phyloP scores from a whole-genome alignment of 2,888 invertebrate genomes.

The Parasteatoda lunata region DNA sequence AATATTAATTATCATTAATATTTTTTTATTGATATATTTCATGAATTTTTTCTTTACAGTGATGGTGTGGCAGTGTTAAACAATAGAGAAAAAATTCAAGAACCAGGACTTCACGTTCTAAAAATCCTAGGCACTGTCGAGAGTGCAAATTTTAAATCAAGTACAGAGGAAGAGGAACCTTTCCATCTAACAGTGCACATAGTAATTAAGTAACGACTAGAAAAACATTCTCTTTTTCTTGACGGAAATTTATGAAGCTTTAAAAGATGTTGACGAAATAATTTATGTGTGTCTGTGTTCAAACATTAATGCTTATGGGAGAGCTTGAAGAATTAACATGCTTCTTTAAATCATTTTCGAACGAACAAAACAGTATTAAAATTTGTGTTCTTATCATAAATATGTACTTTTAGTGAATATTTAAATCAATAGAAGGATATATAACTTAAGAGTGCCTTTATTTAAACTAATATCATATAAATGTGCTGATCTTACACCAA shows the following conservation, averaged over 20 bases:
- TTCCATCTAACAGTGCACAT: conserved; percentile 62
- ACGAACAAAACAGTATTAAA: conserved; percentile 5
- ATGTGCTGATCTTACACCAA: too few relatives aligned
- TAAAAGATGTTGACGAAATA: not conserved
- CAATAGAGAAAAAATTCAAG: conserved; percentile 72
- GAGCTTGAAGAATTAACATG: not conserved
- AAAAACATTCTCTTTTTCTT: not conserved
- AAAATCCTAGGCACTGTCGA: conserved; percentile 71
- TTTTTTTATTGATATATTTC: too few relatives aligned
- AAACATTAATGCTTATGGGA: not conserved
- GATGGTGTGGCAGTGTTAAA: conserved; percentile 73
- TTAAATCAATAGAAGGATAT: too few relatives aligned
- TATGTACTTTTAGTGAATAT: not conserved
- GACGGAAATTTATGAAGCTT: not conserved
- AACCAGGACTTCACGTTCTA: conserved; percentile 71
- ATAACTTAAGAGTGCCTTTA: too few relatives aligned
- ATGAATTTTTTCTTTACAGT: conserved; percentile 59
- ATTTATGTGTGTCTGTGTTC: not conserved
- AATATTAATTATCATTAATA: too few relatives aligned
- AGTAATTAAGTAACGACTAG: conserved; percentile 46
- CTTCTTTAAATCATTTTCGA: not conserved
- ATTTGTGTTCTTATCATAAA: conserved; percentile 1
- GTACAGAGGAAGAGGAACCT: conserved; percentile 21
- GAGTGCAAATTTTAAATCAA: conserved; percentile 1
- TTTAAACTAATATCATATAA: too few relatives aligned